These are phyloP conservation scores for Bolinopsis microptera DNA, from an alignment of 37 sponge, comb jelly and placozoan genomes.

Conservation along the genomic window DNA sequence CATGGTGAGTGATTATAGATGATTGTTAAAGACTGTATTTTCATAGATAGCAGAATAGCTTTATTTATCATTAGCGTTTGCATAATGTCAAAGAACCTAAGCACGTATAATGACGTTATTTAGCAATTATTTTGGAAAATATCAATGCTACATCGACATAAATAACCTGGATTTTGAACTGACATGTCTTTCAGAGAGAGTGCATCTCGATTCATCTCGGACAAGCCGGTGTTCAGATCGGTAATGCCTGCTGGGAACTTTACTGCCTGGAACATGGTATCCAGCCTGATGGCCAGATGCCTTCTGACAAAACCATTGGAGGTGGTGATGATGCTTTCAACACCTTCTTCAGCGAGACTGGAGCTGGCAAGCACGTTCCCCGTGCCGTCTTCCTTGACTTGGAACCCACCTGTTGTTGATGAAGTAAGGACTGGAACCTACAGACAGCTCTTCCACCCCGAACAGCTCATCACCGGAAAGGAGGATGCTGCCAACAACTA, in stretches of 20 bases:
- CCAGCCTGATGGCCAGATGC: slow-evolving; percentile 96
- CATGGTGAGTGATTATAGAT: background rate
- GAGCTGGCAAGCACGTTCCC: slow-evolving; percentile 94
- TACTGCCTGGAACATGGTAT: slow-evolving; percentile 97
- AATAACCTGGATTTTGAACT: background rate
- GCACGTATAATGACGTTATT: background rate
- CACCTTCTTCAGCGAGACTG: slow-evolving; percentile 97
- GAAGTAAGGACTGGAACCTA: slow-evolving; percentile 89
- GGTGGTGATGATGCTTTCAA: slow-evolving; percentile 93
- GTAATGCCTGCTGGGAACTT: slow-evolving; percentile 98
- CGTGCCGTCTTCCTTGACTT: slow-evolving; percentile 93
- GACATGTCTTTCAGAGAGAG: slow-evolving; percentile 74
- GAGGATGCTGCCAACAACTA: slow-evolving; percentile 99
- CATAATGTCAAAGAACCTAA: background rate
- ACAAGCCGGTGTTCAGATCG: slow-evolving; percentile 97
- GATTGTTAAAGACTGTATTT: too few relatives aligned
- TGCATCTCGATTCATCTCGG: slow-evolving; percentile 93
- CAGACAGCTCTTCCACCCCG: slow-evolving; percentile 92
- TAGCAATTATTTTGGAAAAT: background rate
- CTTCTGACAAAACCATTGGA: slow-evolving; percentile 94
- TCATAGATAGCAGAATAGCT: too few relatives aligned
- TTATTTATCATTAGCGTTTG: background rate
- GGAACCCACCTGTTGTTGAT: slow-evolving; percentile 95
- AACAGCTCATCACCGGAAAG: slow-evolving; percentile 95
- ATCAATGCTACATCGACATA: background rate